Conservation (phyloP, 2,113 vertebrate genomes). For the Paramisgurnus dabryanus region DNA sequence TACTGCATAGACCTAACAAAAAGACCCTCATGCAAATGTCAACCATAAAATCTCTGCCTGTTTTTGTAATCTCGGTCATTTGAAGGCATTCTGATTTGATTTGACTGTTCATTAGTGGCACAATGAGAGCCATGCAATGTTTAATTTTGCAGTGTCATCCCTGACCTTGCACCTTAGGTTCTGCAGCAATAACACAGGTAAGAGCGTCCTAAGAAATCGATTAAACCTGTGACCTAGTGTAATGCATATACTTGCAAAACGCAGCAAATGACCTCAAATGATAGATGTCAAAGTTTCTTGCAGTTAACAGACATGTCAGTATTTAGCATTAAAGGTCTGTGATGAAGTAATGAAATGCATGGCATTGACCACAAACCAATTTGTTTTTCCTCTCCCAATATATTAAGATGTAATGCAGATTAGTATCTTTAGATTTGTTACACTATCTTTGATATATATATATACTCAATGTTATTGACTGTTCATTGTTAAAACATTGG, state of each 20-base stretch:
- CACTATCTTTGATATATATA: constrained; percentile 10
- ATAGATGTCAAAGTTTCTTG: constrained; percentile 27
- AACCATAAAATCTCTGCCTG: constrained; percentile 22
- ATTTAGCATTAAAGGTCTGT: constrained; percentile 62
- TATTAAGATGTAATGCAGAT: background rate
- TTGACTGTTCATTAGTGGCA: constrained; percentile 96
- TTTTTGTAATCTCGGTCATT: constrained; percentile 50
- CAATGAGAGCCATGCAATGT: constrained; percentile 87
- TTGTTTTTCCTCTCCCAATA: background rate
- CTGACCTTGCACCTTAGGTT: constrained; percentile 99
- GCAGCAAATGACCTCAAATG: background rate
- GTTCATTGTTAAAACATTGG: constrained; percentile 49
- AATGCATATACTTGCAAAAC: constrained; percentile 43
- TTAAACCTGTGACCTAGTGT: constrained; percentile 66
- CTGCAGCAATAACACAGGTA: constrained; percentile 99
- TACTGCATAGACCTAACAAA: background rate
- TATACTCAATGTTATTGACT: constrained; percentile 36
- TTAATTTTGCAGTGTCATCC: constrained; percentile 98
- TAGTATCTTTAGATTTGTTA: constrained; percentile 17
- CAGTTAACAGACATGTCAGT: constrained; percentile 27
- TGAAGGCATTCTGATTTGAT: constrained; percentile 89
- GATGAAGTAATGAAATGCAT: constrained; percentile 68
- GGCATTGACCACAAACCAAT: constrained; percentile 57
- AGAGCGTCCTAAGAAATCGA: constrained; percentile 95
- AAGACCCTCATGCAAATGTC: constrained; percentile 4